A percentile compares a stretch with the other conserved stretches of the same genome.
These are phyloP conservation scores for Eurystomus glaucurus DNA, from an alignment of 2,797 vertebrate genomes.

Conservation along the genomic window DNA sequence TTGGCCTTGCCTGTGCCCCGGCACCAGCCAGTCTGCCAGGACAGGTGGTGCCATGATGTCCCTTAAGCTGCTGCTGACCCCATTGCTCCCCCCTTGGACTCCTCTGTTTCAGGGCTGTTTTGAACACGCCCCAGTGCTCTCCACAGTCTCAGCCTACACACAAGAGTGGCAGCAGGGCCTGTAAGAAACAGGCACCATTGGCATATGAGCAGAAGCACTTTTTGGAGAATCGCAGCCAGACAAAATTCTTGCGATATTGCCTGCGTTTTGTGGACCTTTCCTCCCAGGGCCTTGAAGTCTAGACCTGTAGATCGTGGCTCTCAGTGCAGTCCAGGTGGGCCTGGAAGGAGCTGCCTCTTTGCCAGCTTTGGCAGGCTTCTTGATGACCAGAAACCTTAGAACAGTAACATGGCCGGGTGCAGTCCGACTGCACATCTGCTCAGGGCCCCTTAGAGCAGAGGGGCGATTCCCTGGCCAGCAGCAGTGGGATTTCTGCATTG, in stretches of 20 bases:
- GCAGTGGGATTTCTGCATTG: not conserved
- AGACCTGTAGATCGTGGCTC: not conserved
- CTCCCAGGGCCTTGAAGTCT: not conserved
- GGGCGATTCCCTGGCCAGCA: not conserved
- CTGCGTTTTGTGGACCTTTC: not conserved
- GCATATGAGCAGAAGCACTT: accelerated
- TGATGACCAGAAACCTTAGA: not conserved
- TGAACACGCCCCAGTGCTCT: accelerated
- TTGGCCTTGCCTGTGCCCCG: accelerated
- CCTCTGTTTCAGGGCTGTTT: not conserved
- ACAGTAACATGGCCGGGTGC: accelerated
- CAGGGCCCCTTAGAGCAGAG: not conserved
- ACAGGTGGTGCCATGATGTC: accelerated
- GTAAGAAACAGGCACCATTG: not conserved
- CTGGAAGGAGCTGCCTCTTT: not conserved
- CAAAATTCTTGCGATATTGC: not conserved
- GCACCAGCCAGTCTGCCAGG: not conserved
- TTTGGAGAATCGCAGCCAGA: accelerated
- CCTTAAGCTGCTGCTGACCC: not conserved
- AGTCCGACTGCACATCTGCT: accelerated
- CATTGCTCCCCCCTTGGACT: not conserved
- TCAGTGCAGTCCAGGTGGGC: too few relatives aligned
- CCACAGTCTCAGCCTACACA: not conserved
- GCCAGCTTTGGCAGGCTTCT: not conserved
- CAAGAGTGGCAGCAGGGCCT: not conserved